Evolutionary conservation across 2,113 vertebrate species (phyloP).

Genomic region (Apodemus sylvaticus): DNA sequence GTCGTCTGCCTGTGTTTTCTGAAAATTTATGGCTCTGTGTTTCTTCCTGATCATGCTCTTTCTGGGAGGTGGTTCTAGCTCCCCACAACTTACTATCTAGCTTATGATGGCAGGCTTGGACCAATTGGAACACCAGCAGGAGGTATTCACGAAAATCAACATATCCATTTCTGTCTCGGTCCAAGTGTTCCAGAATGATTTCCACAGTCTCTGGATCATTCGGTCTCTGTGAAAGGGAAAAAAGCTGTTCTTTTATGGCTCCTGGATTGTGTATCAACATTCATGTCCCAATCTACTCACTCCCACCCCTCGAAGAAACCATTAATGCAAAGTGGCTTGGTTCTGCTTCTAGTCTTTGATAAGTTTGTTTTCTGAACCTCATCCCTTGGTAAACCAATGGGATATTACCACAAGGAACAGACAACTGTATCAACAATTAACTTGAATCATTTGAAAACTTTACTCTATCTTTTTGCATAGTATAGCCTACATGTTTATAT

Average conservation of each 20-base stretch:
- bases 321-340: neutral
- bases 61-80: neutral
- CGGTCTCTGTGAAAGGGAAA: constrained; percentile 74
- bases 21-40: neutral
- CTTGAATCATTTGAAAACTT: constrained; percentile 37
- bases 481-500: neutral
- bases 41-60: constrained; percentile 25
- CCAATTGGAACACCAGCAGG: constrained; percentile 78
- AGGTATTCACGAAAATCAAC: constrained; percentile 81
- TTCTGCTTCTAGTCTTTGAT: constrained; percentile 14
- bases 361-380: neutral
- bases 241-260: neutral
- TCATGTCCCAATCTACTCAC: neutral
- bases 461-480: neutral
- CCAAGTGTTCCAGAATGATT: constrained; percentile 78
- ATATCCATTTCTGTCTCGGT: constrained; percentile 60
- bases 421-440: neutral
- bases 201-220: constrained; percentile 77
- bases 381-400: neutral
- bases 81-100: neutral
- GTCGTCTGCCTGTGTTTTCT: constrained; percentile 25
- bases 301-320: neutral
- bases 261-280: neutral
- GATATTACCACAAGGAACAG: neutral
- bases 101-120: constrained; percentile 78